Percentiles rank a stretch among this genome's conserved stretches.
These are phyloP conservation scores for Palythoa caribaeorum DNA, from an alignment of 92 coral and sea anemone species.

Conservation along the genomic window DNA sequence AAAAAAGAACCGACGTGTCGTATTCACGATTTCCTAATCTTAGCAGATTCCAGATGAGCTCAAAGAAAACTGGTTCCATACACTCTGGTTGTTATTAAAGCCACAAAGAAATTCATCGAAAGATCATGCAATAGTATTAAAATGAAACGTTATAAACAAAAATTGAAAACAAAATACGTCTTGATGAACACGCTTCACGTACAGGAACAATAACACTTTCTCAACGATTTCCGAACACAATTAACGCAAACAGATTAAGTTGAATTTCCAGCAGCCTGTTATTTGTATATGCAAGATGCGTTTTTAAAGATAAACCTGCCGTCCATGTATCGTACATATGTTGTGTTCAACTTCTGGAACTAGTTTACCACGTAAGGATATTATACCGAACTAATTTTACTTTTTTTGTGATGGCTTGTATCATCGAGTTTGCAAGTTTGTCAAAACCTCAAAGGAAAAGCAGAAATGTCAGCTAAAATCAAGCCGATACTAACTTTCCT, in stretches of 20 bases:
- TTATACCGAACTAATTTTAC: too few relatives aligned
- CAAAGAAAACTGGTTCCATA: too few relatives aligned
- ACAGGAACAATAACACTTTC: background rate
- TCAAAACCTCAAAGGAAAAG: too few relatives aligned
- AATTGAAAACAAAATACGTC: background rate
- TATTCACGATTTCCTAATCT: background rate
- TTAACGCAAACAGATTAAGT: background rate
- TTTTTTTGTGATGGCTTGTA: too few relatives aligned
- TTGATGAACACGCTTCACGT: background rate
- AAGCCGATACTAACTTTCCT: too few relatives aligned
- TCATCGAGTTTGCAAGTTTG: too few relatives aligned
- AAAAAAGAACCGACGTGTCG: background rate
- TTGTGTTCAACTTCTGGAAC: too few relatives aligned
- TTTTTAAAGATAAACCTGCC: background rate
- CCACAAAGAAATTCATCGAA: background rate
- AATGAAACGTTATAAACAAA: background rate
- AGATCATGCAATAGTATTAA: background rate
- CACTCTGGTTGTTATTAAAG: background rate
- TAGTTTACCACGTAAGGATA: too few relatives aligned
- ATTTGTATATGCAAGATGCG: background rate
- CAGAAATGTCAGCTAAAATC: too few relatives aligned
- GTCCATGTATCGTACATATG: background rate
- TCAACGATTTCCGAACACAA: background rate
- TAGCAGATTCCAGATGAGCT: background rate
- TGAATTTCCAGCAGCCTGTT: background rate